These are phyloP conservation scores for Drosophila ochracea DNA, from an alignment of 2,888 invertebrate species.

Conservation along the genomic window DNA sequence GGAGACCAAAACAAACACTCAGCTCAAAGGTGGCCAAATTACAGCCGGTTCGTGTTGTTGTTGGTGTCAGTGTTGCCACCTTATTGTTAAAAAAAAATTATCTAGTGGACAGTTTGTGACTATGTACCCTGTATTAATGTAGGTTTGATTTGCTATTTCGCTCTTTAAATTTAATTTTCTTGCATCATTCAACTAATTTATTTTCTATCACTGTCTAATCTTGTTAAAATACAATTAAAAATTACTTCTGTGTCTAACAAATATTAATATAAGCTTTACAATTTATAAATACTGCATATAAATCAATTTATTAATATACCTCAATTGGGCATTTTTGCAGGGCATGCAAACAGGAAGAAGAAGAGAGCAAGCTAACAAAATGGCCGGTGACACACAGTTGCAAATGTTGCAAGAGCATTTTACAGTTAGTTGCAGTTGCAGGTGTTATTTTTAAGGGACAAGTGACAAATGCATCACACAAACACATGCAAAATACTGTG, in stretches of 20 bases:
- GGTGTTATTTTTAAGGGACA: slow-evolving; percentile 72
- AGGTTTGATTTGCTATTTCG: too few species aligned
- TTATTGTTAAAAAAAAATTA: slow-evolving; percentile 43
- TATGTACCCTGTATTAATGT: neutral
- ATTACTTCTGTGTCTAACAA: too few species aligned
- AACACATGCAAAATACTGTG: slow-evolving; percentile 63
- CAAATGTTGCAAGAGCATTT: slow-evolving; percentile 77
- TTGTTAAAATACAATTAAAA: too few species aligned
- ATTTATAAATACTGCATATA: neutral
- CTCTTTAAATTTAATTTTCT: neutral
- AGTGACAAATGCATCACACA: slow-evolving; percentile 69
- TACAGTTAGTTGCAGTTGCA: slow-evolving; percentile 45
- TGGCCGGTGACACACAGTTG: slow-evolving; percentile 71
- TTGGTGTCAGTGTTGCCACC: slow-evolving; percentile 76
- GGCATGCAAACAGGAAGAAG: slow-evolving; percentile 4
- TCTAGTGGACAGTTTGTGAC: neutral
- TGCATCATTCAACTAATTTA: neutral
- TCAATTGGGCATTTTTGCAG: neutral
- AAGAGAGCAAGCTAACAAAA: slow-evolving; percentile 47
- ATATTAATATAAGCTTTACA: too few species aligned
- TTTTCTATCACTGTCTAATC: neutral
- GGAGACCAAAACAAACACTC: slow-evolving; percentile 61
- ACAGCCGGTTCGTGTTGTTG: slow-evolving; percentile 62
- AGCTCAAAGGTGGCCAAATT: slow-evolving; percentile 73
- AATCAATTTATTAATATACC: neutral